A percentile compares a stretch with the other conserved stretches of the same genome.
Conservation (phyloP, 2,797 vertebrate species). For the Siniperca obscura region DNA sequence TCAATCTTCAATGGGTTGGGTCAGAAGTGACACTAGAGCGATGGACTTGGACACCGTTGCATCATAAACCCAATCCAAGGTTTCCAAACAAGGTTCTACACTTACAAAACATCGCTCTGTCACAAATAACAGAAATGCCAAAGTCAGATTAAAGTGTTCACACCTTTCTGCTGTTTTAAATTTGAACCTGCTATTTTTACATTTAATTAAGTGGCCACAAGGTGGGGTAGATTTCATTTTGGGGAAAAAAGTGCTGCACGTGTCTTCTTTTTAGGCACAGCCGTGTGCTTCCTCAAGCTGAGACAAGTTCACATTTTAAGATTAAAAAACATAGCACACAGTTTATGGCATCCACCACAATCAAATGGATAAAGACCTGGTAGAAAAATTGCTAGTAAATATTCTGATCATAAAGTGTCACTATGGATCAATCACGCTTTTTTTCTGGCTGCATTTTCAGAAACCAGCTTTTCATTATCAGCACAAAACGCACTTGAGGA, state of each 20-base stretch:
- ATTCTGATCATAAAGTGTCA: background rate
- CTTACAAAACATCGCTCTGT: background rate
- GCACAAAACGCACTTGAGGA: slow-evolving; percentile 21
- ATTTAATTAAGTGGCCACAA: slow-evolving; percentile 21
- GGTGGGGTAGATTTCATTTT: slow-evolving; percentile 1
- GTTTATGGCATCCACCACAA: background rate
- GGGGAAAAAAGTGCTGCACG: background rate
- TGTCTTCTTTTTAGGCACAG: background rate
- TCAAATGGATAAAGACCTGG: background rate
- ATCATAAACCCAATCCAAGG: background rate
- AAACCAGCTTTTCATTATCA: slow-evolving; percentile 12
- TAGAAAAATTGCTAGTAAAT: background rate
- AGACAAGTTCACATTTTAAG: background rate
- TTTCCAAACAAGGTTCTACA: background rate
- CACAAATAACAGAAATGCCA: background rate
- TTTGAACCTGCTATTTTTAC: background rate
- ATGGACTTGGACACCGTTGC: slow-evolving; percentile 30
- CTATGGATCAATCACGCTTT: background rate
- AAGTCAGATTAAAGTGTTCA: background rate
- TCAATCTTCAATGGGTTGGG: slow-evolving; percentile 49
- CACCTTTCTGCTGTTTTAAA: background rate
- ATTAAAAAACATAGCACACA: background rate
- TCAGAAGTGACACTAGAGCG: slow-evolving; percentile 36
- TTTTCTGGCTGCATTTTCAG: background rate
- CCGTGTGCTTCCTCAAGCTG: background rate